Percentiles rank a stretch among this genome's conserved stretches.
phyloP scores from a whole-genome alignment of 2,888 invertebrate genomes.

The Galeruca laticollis region DNA sequence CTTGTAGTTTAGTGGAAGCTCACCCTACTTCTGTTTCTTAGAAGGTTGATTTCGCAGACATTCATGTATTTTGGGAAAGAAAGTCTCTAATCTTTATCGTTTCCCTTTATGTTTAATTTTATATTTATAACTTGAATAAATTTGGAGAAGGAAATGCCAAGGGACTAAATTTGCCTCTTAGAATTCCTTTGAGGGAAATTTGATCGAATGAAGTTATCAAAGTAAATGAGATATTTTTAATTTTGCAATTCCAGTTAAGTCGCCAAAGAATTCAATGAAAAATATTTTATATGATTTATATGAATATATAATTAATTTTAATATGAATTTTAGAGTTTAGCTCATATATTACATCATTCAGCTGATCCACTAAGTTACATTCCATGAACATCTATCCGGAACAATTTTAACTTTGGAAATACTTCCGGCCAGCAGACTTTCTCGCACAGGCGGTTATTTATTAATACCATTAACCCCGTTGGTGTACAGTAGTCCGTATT shows the following conservation, averaged over 20 bases:
- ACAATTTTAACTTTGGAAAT: slow-evolving; percentile 27
- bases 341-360: not conserved
- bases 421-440: slow-evolving; percentile 22
- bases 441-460: slow-evolving; percentile 16
- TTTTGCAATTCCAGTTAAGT: not conserved
- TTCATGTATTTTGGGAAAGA: too few relatives aligned
- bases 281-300: not conserved
- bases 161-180: not conserved
- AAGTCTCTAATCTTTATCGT: not conserved
- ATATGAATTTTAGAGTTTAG: not conserved
- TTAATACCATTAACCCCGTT: slow-evolving; percentile 31
- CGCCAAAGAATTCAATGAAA: not conserved
- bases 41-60: not conserved
- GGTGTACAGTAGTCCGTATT: slow-evolving; percentile 31
- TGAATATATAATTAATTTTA: not conserved
- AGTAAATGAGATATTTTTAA: slow-evolving; percentile 5
- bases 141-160: not conserved
- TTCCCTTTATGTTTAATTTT: slow-evolving; percentile 1
- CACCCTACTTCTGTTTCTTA: not conserved
- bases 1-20: not conserved
- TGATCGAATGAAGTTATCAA: not conserved
- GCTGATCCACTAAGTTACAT: not conserved
- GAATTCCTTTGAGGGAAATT: not conserved
- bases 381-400: not conserved
- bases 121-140: not conserved